Conservation (phyloP, 1,140 invertebrate genomes). For the Eriosoma lanigerum region DNA sequence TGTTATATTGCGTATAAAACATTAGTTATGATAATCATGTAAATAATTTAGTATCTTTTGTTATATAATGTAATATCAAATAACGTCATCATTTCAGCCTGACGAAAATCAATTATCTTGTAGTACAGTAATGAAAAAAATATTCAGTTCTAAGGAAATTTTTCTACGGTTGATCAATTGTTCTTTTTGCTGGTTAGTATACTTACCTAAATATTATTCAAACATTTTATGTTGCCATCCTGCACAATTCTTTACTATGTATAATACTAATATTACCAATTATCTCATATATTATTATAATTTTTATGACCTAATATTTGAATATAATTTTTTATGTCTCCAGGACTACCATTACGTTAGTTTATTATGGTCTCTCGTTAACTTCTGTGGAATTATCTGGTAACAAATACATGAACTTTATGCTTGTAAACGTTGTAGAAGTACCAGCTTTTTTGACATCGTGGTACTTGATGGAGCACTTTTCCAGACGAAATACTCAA, state of each 20-base stretch:
- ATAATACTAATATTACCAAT: too few species aligned
- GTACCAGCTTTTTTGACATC: constrained; percentile 58
- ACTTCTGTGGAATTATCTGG: constrained; percentile 59
- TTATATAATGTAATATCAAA: too few species aligned
- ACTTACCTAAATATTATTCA: background rate
- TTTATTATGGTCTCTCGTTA: constrained; percentile 73
- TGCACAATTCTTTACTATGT: too few species aligned
- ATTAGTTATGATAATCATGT: too few species aligned
- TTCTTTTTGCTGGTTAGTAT: constrained; percentile 51
- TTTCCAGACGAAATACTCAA: constrained; percentile 52
- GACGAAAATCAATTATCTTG: constrained; percentile 7
- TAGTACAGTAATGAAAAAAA: constrained; percentile 25
- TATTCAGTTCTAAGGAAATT: constrained; percentile 46
- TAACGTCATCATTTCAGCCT: background rate
- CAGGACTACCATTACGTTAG: constrained; percentile 70
- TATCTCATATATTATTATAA: too few species aligned
- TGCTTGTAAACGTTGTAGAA: constrained; percentile 61
- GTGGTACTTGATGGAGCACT: constrained; percentile 52
- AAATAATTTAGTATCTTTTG: too few species aligned
- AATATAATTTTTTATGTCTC: constrained; percentile 53
- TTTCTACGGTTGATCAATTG: constrained; percentile 48
- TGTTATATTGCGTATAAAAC: too few species aligned
- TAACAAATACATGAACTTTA: constrained; percentile 61
- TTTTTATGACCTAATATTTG: too few species aligned
- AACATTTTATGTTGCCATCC: too few species aligned